These are phyloP conservation scores for Diadegma fenestrale DNA, from an alignment of 2,888 invertebrate species.

Conservation along the genomic window DNA sequence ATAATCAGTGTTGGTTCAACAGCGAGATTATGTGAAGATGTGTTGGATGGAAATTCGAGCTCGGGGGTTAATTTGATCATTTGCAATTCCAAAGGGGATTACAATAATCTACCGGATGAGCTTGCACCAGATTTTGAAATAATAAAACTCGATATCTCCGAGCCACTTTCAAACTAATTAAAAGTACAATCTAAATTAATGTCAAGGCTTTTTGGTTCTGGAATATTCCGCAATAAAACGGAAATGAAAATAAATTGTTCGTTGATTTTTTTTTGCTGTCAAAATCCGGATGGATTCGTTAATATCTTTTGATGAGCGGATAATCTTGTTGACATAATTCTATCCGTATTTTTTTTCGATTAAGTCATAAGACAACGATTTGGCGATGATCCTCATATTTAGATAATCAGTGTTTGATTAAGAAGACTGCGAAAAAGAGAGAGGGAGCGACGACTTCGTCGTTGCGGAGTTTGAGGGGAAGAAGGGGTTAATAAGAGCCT, in stretches of 20 bases:
- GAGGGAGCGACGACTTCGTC: not conserved
- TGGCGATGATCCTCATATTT: constrained; percentile 9
- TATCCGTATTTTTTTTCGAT: not conserved
- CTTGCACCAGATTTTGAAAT: constrained; percentile 8
- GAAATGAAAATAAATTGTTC: too few relatives aligned
- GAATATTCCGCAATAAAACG: not conserved
- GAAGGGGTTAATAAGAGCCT: constrained; percentile 40
- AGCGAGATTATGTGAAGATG: constrained; percentile 28
- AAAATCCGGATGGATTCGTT: not conserved
- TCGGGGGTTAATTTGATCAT: constrained; percentile 28
- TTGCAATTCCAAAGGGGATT: constrained; percentile 30
- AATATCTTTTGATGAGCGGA: not conserved
- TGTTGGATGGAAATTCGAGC: constrained; percentile 7
- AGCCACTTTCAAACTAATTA: constrained; percentile 10
- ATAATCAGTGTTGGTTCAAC: constrained; percentile 57
- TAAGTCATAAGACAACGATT: constrained; percentile 30
- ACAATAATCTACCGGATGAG: constrained; percentile 9
- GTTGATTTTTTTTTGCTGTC: too few relatives aligned
- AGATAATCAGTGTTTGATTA: constrained; percentile 62
- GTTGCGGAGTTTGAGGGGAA: not conserved
- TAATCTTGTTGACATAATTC: not conserved
- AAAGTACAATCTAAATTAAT: constrained; percentile 11
- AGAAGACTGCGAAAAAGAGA: constrained; percentile 9
- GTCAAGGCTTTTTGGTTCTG: not conserved
- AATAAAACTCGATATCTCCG: not conserved